Evolutionary conservation across 2,797 vertebrate species (phyloP).

Genomic region (Cyprinella venusta): DNA sequence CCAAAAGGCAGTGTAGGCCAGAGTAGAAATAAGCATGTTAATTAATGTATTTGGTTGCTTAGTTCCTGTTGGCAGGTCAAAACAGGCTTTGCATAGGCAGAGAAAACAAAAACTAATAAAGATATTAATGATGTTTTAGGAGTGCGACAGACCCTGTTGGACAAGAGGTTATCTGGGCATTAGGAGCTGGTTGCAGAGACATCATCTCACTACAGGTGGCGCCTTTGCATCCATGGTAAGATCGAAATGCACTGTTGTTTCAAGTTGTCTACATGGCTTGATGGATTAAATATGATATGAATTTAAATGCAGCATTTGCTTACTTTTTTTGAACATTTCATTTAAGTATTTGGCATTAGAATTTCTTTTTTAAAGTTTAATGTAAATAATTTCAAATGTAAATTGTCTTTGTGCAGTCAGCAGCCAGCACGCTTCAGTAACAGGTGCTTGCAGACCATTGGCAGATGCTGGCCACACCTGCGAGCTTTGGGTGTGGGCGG

Average conservation of each 20-base stretch:
- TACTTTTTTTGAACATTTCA: neutral
- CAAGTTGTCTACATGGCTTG: neutral
- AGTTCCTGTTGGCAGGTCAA: neutral
- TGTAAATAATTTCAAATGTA: neutral
- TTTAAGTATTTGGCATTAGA: neutral
- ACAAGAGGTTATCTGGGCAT: slow-evolving; percentile 98
- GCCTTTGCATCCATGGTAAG: slow-evolving; percentile 96
- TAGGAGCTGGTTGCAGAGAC: slow-evolving; percentile 97
- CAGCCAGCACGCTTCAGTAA: slow-evolving; percentile 97
- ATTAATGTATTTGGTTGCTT: neutral
- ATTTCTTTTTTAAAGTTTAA: neutral
- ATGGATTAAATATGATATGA: too few relatives aligned
- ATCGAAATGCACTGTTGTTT: neutral
- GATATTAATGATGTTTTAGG: slow-evolving; percentile 70
- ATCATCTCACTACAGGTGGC: slow-evolving; percentile 99
- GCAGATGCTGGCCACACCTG: slow-evolving; percentile 96
- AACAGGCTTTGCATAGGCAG: slow-evolving; percentile 5
- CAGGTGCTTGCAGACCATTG: slow-evolving; percentile 97
- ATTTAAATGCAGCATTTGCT: neutral
- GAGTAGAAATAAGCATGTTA: neutral
- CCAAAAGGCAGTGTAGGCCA: neutral
- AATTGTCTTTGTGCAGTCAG: slow-evolving; percentile 79
- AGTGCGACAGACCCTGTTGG: slow-evolving; percentile 97
- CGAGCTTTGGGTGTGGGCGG: slow-evolving; percentile 94
- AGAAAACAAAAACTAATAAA: neutral